Evolutionary conservation across 2,888 invertebrate species (phyloP), one percentile per base, ranked within the genome.

Genomic region (Epinotia brunnichana): DNA sequence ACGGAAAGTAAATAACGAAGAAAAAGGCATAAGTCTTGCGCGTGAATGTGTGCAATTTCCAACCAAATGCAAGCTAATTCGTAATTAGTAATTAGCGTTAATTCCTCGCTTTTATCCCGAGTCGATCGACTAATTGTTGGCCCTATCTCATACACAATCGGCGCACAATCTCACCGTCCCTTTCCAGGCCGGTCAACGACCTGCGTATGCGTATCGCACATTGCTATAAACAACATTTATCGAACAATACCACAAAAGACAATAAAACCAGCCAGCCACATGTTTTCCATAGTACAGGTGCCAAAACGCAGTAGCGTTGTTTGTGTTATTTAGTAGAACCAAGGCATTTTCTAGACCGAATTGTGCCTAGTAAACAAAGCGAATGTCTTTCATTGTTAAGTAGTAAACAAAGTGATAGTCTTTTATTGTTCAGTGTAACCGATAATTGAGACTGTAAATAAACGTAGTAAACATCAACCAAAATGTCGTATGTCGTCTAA

Each of bases 181-280:
- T 85, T 29, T 39, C 85, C 83, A 87, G 85, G 81, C 82, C 78
- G 81, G 88, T 90, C 89, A 87, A 87, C 81, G 88, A 79, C 86
- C 91, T 80, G 79, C 80, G 85, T 90, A 90, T 80, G 79, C 80
- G 85, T 90, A 90, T 89, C 90, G 90, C 89, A 35, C 35, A 88
- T 91, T 87, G 88, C 89, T 85, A 88, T 88, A 91, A 91, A 90
- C 91, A 91, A 90, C 89, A 90, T 91, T 91, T 92, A 92, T 91
- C 90, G 91, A 89, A 90, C 90, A 81, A 86, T 82, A 90, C 90
- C 89, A 90, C 89, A 84, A 78, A 80, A 80, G 86, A 89, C 86
- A 89, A 87, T 89, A 88, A 89, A 87, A 83, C 83, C 81, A 83
- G 80, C 82, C 5, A 41, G 21, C 24, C 41, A 63, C 63, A 35